These are phyloP conservation scores for Otolemur crassicaudatus DNA, from an alignment of 2,797 vertebrate species.

Conservation along the genomic window DNA sequence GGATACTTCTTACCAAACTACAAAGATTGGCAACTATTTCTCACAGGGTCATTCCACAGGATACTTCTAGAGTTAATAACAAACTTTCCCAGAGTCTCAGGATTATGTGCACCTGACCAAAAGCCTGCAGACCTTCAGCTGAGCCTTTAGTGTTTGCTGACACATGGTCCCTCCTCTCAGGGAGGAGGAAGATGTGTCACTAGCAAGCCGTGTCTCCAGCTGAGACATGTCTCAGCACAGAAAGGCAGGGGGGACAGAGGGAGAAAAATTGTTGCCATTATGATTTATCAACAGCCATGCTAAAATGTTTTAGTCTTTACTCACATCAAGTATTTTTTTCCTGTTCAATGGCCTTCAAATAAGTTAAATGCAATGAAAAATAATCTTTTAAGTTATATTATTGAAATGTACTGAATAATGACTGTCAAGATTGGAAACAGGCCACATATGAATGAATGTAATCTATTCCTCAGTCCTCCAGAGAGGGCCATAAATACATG, in stretches of 20 bases:
- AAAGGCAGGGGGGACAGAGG: background rate
- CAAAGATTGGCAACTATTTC: background rate
- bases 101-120: background rate
- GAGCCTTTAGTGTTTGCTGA: background rate
- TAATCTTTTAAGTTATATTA: constrained; percentile 58
- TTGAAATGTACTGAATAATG: constrained; percentile 60
- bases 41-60: background rate
- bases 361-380: constrained; percentile 64
- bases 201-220: background rate
- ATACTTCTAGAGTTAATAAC: too few relatives aligned
- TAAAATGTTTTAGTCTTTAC: constrained; percentile 55
- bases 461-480: constrained; percentile 38
- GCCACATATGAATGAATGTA: constrained; percentile 51
- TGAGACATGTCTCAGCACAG: constrained; percentile 57
- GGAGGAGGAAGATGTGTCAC: background rate
- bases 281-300: constrained; percentile 39
- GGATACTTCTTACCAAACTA: background rate
- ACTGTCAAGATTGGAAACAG: constrained; percentile 29
- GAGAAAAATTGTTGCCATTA: constrained; percentile 8
- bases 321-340: constrained; percentile 39
- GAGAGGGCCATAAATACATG: constrained; percentile 46
- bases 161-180: background rate
- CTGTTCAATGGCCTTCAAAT: constrained; percentile 55
- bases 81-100: background rate
- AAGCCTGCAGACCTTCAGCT: accelerated